Percentiles rank a stretch among this genome's conserved stretches.
Evolutionary conservation across 2,888 invertebrate species (phyloP).

Genomic region (Lamproptera curius): DNA sequence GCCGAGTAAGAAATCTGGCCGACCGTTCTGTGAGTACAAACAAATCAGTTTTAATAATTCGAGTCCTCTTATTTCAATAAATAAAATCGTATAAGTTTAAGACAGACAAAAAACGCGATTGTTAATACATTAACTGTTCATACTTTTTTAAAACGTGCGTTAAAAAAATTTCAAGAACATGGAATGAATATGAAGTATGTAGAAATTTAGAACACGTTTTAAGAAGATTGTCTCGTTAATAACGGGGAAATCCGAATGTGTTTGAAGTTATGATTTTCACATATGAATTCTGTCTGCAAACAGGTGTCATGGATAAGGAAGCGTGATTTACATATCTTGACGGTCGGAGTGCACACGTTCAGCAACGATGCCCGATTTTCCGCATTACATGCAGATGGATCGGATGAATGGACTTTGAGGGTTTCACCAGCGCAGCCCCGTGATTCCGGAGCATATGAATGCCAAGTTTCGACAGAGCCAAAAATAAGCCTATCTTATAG

Average conservation of each 20-base stretch:
- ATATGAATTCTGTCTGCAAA: not conserved
- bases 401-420: conserved; percentile 81
- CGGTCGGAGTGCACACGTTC: conserved; percentile 80
- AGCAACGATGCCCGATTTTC: conserved; percentile 82
- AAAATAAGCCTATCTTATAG: conserved; percentile 88
- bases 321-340: conserved; percentile 85
- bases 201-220: no score
- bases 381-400: conserved; percentile 79
- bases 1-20: conserved; percentile 90
- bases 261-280: no score
- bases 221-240: no score
- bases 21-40: conserved; percentile 88
- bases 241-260: no score
- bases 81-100: no score
- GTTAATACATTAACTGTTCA: no score
- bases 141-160: no score
- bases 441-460: conserved; percentile 93
- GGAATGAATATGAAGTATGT: no score
- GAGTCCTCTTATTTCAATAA: no score
- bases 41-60: no score
- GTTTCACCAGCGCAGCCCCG: conserved; percentile 80
- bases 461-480: conserved; percentile 94
- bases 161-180: no score
- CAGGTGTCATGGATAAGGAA: conserved; percentile 93
- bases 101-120: no score